Evolutionary conservation across 2,888 invertebrate genomes (phyloP).

Genomic region (Lithophane ornitopus): DNA sequence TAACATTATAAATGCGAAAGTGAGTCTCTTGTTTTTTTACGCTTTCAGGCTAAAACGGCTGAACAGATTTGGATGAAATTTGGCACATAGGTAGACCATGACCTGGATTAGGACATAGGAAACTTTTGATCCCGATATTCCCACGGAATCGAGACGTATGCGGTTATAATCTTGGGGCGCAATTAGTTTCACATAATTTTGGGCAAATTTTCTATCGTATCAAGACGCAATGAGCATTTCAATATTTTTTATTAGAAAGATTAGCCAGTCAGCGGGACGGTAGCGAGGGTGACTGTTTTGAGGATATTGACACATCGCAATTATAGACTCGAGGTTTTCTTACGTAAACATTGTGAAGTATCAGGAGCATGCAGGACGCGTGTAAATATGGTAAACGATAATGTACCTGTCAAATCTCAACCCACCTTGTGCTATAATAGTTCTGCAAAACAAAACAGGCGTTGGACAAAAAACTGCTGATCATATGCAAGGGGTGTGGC

Average conservation of each 20-base stretch:
- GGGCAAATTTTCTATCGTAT: no score
- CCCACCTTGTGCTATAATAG: constrained; percentile 2
- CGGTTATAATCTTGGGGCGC: no score
- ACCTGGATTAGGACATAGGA: no score
- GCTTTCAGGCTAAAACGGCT: no score
- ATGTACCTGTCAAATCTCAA: not conserved
- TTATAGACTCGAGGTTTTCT: not conserved
- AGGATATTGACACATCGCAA: not conserved
- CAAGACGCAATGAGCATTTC: not conserved
- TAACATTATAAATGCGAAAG: no score
- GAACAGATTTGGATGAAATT: no score
- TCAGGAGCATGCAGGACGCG: not conserved
- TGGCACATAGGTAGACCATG: no score
- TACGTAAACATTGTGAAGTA: not conserved
- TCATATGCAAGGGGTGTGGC: constrained; percentile 33
- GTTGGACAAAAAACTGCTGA: not conserved
- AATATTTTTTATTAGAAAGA: not conserved
- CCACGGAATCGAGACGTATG: no score
- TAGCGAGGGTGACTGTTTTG: not conserved
- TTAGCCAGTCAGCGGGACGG: not conserved
- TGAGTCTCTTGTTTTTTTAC: no score
- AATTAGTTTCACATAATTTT: no score
- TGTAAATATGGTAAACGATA: not conserved
- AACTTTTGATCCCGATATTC: no score
- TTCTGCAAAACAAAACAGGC: constrained; percentile 1